Base-by-base conservation (phyloP, 2,113 vertebrate species). In the Colaptes auratus region DNA sequence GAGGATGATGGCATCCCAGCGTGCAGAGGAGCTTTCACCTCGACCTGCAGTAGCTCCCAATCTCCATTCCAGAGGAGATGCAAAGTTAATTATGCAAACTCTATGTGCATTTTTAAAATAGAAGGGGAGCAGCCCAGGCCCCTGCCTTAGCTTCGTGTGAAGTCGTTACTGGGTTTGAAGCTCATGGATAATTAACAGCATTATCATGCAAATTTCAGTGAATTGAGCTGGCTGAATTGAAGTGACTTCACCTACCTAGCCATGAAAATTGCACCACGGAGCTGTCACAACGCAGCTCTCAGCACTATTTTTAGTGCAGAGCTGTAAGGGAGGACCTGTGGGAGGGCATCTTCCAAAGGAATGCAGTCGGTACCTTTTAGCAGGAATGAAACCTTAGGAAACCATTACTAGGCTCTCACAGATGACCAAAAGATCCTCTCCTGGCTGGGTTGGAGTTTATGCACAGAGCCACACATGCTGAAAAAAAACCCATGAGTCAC, bases 191-290 rank as follows among this genome's bases (percentile, higher is more conserved):
- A 96, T 96, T 95, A 96, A 91, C 70, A 63, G 79, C 65, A 93
- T 89, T 93, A 95, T 96, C 75, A 96, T 89, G 94, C 91, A 96
- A 93, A 96, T 95, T 73, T 71, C 73, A 94, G 84, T 70, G 87
- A 82, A 88, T 74, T 58, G 78, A 92, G 91, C 82, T 85, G 75
- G 31, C 75, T 76, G 89, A 93, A 74, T 95, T 92, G 64, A 83
- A 95, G 84, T 73, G 60, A 61, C 82, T 96, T 95, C 89, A 95
- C 89, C 85, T 88, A 89, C 89, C 87, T 89, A 89, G 48, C 88
- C 82, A 73, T 87, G 63, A 94, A 92, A 91, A 76, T 78, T 86
- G 86, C 90, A 95, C 64, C 92, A 82, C 0, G 0, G 77, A 74
- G 78, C 91, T 93, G 87, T 93, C 31, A 23, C 75, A 94, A 85